Conservation (phyloP, 2,888 invertebrate genomes). For the Chromoteleia sp. region DNA sequence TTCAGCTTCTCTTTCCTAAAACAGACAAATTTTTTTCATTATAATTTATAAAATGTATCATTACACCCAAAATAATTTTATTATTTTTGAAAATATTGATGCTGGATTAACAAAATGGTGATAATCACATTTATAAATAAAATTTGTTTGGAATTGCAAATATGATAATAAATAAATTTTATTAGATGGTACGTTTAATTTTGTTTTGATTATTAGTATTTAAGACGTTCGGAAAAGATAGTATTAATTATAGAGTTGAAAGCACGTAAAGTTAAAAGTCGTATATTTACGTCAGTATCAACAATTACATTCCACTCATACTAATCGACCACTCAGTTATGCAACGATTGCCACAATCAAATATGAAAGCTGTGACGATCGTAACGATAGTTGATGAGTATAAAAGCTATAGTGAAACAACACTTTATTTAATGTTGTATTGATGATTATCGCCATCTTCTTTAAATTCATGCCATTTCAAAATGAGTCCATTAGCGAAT, state of each 20-base stretch:
- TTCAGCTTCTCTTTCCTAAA: slow-evolving; percentile 81
- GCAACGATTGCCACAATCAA: slow-evolving; percentile 78
- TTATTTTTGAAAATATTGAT: too few species aligned
- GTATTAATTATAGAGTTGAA: slow-evolving; percentile 30
- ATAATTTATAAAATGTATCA: too few species aligned
- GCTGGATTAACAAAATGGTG: too few species aligned
- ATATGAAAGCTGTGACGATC: slow-evolving; percentile 58
- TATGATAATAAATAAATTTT: too few species aligned
- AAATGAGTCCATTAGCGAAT: slow-evolving; percentile 34
- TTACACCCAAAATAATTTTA: background rate
- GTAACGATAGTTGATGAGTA: slow-evolving; percentile 55
- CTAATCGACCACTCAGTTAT: slow-evolving; percentile 81
- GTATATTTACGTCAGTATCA: slow-evolving; percentile 48
- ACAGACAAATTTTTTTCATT: slow-evolving; percentile 9
- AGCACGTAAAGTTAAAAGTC: slow-evolving; percentile 13
- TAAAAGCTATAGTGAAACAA: slow-evolving; percentile 26
- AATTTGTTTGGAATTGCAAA: background rate
- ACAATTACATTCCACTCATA: slow-evolving; percentile 78
- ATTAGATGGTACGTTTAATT: background rate
- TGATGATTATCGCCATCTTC: slow-evolving; percentile 76
- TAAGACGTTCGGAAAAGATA: background rate
- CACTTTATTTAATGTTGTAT: slow-evolving; percentile 79
- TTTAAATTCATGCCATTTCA: slow-evolving; percentile 75
- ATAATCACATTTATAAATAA: too few species aligned
- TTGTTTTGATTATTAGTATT: slow-evolving; percentile 11